Evolutionary conservation across 1,140 invertebrate species (phyloP).

Genomic region (Halictus rubicundus): DNA sequence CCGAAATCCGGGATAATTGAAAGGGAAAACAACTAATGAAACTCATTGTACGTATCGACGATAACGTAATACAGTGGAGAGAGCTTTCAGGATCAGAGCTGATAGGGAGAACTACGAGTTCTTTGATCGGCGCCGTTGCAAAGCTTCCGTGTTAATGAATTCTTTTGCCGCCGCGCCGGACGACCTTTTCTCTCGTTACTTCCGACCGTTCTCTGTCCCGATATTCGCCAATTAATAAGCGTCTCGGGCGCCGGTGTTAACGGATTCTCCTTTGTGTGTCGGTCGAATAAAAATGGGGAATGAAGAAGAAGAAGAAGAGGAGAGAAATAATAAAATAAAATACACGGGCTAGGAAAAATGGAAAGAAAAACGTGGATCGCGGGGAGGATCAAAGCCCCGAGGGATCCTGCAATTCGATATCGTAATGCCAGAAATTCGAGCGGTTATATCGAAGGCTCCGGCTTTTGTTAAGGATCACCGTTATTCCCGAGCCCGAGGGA

Average conservation of each 20-base stretch:
- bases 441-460: background rate
- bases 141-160: slow-evolving; percentile 30
- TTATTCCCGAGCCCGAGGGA: slow-evolving; percentile 1
- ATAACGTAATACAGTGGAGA: background rate
- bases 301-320: too few species aligned
- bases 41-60: background rate
- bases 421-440: slow-evolving; percentile 30
- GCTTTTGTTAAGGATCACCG: slow-evolving; percentile 32
- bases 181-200: background rate
- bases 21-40: background rate
- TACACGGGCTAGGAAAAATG: background rate
- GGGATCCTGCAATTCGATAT: slow-evolving; percentile 9
- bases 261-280: slow-evolving; percentile 15
- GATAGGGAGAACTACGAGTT: background rate
- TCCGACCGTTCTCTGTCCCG: background rate
- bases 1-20: too few species aligned
- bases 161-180: slow-evolving; percentile 11
- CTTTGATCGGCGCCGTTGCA: slow-evolving; percentile 22
- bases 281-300: background rate
- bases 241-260: background rate
- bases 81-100: slow-evolving; percentile 1
- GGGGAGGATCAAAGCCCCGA: slow-evolving; percentile 12
- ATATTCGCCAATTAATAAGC: slow-evolving; percentile 34
- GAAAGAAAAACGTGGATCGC: background rate
- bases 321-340: too few species aligned